Evolutionary conservation across 2,888 invertebrate species (phyloP), one percentile per base, ranked within the genome.

Genomic region (Acanthosepion lycidas): DNA sequence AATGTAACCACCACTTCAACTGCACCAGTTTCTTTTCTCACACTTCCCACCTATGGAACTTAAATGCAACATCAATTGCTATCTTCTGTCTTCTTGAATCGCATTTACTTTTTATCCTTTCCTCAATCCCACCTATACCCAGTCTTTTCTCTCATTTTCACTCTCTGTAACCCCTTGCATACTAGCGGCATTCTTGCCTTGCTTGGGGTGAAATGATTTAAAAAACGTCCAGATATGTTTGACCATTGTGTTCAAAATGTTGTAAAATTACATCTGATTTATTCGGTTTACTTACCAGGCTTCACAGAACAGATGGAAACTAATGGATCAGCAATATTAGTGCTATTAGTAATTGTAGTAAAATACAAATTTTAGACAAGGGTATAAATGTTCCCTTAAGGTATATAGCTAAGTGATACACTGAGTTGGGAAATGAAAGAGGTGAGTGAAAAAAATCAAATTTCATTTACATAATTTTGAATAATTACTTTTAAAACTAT

Each of bases 241-340:
- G 78, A 78, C 78, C 78, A 78, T 78, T 78, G n/a, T n/a, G n/a
- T 78, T 78, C 78, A 15, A 78, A 78, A 78, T n/a, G 78, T n/a
- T 12, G 15, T 78, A n/a, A 78, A 78, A 78, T 78, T 78, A 33
- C 78, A 78, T 78, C 78, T 23, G n/a, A 33, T 78, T 78, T 78
- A 78, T 78, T 78, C 33, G 33, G n/a, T 78, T n/a, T 78, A 15
- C n/a, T 78, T 33, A n/a, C 78, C 33, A 78, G 78, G n/a, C 78
- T 18, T n/a, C n/a, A 78, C n/a, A n/a, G 78, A 78, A 5, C 78
- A 78, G 78, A 78, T 33, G 78, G 78, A 78, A 78, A 78, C 78
- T 78, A 78, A 78, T 78, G n/a, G n/a, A n/a, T 15, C n/a, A 12
- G 78, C n/a, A n/a, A 33, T 8, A 78, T 78, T 33, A n/a, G n/a